These are phyloP conservation scores for Monomorium pharaonis DNA, from an alignment of 1,140 invertebrate species.

Conservation along the genomic window DNA sequence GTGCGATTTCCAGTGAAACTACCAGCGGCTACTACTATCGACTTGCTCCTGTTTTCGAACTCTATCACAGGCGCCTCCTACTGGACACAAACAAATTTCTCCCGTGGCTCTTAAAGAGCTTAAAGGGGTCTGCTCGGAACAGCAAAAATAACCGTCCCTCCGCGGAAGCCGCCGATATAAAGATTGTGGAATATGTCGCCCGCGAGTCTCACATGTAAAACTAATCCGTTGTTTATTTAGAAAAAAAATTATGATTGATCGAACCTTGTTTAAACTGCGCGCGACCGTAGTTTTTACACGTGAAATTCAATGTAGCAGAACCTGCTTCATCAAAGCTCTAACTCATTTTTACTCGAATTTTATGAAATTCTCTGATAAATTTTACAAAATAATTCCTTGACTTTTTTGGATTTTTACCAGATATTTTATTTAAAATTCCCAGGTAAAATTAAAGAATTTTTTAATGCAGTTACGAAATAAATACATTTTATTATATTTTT, in stretches of 20 bases:
- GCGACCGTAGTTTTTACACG: not conserved
- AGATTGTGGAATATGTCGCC: not conserved
- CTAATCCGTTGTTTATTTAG: not conserved
- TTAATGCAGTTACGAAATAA: too few species aligned
- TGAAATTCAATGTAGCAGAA: not conserved
- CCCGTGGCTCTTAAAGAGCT: slow-evolving; percentile 24
- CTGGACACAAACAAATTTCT: slow-evolving; percentile 41
- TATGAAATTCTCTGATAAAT: too few species aligned
- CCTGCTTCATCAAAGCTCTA: not conserved
- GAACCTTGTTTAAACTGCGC: not conserved
- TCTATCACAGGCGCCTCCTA: slow-evolving; percentile 32
- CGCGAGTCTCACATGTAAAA: not conserved
- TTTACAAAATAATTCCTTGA: too few species aligned
- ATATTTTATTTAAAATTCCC: too few species aligned
- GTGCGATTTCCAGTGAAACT: slow-evolving; percentile 55
- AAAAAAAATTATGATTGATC: slow-evolving; percentile 6
- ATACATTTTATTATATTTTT: too few species aligned
- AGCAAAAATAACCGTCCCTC: not conserved
- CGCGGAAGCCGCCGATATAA: not conserved
- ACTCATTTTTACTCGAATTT: too few species aligned
- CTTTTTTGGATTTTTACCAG: too few species aligned
- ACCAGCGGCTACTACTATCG: slow-evolving; percentile 24
- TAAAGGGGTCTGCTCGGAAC: not conserved
- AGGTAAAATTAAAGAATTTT: too few species aligned
- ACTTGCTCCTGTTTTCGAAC: slow-evolving; percentile 54